Percentiles rank a stretch among this genome's conserved stretches.
Conservation (phyloP, 2,888 invertebrate species). For the Nephrocerus scutellatus region DNA sequence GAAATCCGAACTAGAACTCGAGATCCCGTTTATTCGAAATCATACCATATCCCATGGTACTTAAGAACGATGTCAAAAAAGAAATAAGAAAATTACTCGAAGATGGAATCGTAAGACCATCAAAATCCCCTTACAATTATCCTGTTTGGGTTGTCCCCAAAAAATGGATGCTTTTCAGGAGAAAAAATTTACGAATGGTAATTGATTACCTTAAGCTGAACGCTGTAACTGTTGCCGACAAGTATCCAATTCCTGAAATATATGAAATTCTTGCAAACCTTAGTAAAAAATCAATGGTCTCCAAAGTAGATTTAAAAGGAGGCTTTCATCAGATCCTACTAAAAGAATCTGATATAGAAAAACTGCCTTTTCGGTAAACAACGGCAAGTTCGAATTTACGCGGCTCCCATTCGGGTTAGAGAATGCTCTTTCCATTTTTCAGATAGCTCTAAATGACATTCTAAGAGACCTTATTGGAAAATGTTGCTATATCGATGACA, state of each 20-base stretch:
- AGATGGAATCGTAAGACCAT: constrained; percentile 15
- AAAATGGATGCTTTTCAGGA: constrained; percentile 1
- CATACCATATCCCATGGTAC: constrained; percentile 11
- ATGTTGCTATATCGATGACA: constrained; percentile 20
- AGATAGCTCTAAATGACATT: constrained; percentile 15
- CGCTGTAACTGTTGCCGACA: constrained; percentile 11
- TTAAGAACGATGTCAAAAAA: constrained; percentile 12
- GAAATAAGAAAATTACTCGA: constrained; percentile 8
- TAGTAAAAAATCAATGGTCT: constrained; percentile 9
- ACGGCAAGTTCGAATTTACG: constrained; percentile 13
- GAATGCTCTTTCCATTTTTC: constrained; percentile 10
- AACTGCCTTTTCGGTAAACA: constrained; percentile 15
- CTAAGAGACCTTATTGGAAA: constrained; percentile 15
- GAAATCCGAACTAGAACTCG: constrained; percentile 13
- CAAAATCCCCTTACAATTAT: constrained; percentile 10
- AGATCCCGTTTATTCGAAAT: constrained; percentile 12
- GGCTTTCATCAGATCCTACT: constrained; percentile 14
- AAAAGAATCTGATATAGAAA: constrained; percentile 9
- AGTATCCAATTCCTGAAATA: constrained; percentile 17
- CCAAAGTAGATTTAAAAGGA: constrained; percentile 12
- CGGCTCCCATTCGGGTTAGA: constrained; percentile 14
- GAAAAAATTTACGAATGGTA: constrained; percentile 9
- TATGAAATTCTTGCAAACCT: constrained; percentile 9
- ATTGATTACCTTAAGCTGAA: constrained; percentile 17
- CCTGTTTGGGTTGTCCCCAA: constrained; percentile 8